Evolutionary conservation across 2,888 invertebrate species (phyloP).

Genomic region (Phania funesta): DNA sequence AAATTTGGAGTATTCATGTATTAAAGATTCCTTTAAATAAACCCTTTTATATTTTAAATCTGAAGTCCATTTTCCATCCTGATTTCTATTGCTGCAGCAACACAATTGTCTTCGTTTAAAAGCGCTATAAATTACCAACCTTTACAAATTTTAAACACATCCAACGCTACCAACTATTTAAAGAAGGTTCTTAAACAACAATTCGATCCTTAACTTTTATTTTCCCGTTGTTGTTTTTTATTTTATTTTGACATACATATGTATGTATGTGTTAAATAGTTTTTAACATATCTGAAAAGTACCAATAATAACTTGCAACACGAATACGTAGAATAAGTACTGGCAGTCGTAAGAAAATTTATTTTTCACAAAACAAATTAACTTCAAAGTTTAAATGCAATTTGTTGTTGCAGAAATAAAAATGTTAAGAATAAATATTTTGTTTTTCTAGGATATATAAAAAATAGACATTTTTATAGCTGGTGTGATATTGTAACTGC

Average conservation of each 20-base stretch:
- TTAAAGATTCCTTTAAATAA: too few relatives aligned
- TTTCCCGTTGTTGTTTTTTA: not conserved
- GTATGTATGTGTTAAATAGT: slow-evolving; percentile 53
- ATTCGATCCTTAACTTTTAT: slow-evolving; percentile 39
- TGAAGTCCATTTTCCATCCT: not conserved
- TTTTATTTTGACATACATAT: slow-evolving; percentile 5
- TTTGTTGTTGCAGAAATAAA: slow-evolving; percentile 36
- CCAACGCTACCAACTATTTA: slow-evolving; percentile 32
- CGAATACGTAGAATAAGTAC: slow-evolving; percentile 45
- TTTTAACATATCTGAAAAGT: slow-evolving; percentile 28
- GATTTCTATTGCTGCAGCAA: not conserved
- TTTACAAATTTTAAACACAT: slow-evolving; percentile 18
- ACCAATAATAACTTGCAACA: slow-evolving; percentile 35
- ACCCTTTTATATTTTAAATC: too few relatives aligned
- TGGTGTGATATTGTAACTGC: not conserved
- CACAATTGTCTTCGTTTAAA: not conserved
- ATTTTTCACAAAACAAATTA: slow-evolving; percentile 54
- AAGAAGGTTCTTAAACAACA: slow-evolving; percentile 33
- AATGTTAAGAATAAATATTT: slow-evolving; percentile 25
- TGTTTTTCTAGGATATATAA: not conserved
- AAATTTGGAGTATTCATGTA: too few relatives aligned
- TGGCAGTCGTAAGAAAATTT: slow-evolving; percentile 42
- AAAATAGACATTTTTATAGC: slow-evolving; percentile 27
- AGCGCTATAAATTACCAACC: slow-evolving; percentile 13
- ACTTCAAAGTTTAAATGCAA: slow-evolving; percentile 37